These are phyloP conservation scores for Menidia menidia DNA, from an alignment of 2,797 vertebrate species.

Conservation along the genomic window DNA sequence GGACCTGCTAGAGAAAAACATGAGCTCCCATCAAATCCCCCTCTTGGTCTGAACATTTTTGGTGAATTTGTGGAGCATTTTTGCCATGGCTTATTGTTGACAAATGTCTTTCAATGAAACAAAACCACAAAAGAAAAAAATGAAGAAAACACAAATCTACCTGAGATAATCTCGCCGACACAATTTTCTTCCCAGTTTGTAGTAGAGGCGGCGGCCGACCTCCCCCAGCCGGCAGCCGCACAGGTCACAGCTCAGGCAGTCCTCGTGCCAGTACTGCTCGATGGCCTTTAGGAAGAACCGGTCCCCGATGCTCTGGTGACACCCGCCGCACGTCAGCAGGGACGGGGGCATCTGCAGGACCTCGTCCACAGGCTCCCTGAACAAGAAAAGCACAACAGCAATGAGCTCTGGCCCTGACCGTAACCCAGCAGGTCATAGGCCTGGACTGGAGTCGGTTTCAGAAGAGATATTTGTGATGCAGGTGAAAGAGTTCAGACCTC, in stretches of 20 bases:
- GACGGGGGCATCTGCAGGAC: constrained; percentile 98
- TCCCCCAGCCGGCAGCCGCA: constrained; percentile 96
- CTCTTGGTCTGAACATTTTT: background rate
- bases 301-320: constrained; percentile 98
- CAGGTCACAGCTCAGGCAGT: constrained; percentile 98
- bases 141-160: constrained; percentile 68
- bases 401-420: background rate
- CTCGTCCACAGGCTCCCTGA: constrained; percentile 95
- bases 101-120: background rate
- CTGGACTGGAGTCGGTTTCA: too few species aligned
- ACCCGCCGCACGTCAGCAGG: constrained; percentile 94
- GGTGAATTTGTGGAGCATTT: background rate
- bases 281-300: constrained; percentile 99
- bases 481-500: background rate
- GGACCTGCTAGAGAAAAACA: background rate
- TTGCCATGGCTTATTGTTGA: background rate
- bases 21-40: background rate
- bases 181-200: constrained; percentile 96
- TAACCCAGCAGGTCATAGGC: too few species aligned
- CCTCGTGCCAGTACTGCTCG: constrained; percentile 99
- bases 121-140: background rate
- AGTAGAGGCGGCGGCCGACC: constrained; percentile 95
- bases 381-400: background rate
- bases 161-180: constrained; percentile 98
- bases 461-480: background rate